Percentiles rank a stretch among this genome's conserved stretches.
Evolutionary conservation across 1,140 invertebrate genomes (phyloP).

Genomic region (Diachasmimorpha longicaudata): DNA sequence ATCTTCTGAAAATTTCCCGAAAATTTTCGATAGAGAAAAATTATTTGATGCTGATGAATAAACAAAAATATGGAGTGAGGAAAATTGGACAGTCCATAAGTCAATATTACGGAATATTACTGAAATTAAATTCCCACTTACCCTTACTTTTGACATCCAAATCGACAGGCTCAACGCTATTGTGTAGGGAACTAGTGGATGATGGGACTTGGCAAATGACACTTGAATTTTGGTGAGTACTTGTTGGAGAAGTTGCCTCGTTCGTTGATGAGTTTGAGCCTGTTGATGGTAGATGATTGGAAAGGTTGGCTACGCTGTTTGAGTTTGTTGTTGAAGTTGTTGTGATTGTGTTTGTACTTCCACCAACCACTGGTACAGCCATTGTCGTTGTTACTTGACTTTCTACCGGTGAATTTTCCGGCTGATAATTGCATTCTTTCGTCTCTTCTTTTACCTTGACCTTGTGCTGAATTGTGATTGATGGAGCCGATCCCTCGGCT

Average conservation of each 20-base stretch:
- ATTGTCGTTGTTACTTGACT: slow-evolving; percentile 15
- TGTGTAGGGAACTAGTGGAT: slow-evolving; percentile 32
- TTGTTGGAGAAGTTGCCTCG: slow-evolving; percentile 34
- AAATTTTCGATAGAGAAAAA: too few relatives aligned
- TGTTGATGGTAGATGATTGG: slow-evolving; percentile 26
- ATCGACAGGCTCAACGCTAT: slow-evolving; percentile 40
- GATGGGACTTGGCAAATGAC: slow-evolving; percentile 47
- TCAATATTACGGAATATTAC: not conserved
- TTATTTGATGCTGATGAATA: too few relatives aligned
- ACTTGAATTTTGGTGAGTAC: slow-evolving; percentile 34
- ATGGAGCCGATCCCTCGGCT: slow-evolving; percentile 50
- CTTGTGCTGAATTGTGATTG: slow-evolving; percentile 46
- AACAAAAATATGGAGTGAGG: too few relatives aligned
- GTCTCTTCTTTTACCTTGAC: slow-evolving; percentile 59
- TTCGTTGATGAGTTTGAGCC: slow-evolving; percentile 32
- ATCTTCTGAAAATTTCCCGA: too few relatives aligned
- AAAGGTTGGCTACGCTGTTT: slow-evolving; percentile 11
- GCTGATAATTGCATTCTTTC: slow-evolving; percentile 46
- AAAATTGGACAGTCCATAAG: not conserved
- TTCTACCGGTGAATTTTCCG: slow-evolving; percentile 30
- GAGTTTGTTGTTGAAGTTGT: slow-evolving; percentile 21
- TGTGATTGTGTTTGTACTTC: slow-evolving; percentile 27
- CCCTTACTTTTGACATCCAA: slow-evolving; percentile 38
- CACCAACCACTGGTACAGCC: slow-evolving; percentile 19
- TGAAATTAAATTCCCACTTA: slow-evolving; percentile 23